Base-by-base conservation (phyloP, 1,140 invertebrate genomes). In the Saccostrea echinata region DNA sequence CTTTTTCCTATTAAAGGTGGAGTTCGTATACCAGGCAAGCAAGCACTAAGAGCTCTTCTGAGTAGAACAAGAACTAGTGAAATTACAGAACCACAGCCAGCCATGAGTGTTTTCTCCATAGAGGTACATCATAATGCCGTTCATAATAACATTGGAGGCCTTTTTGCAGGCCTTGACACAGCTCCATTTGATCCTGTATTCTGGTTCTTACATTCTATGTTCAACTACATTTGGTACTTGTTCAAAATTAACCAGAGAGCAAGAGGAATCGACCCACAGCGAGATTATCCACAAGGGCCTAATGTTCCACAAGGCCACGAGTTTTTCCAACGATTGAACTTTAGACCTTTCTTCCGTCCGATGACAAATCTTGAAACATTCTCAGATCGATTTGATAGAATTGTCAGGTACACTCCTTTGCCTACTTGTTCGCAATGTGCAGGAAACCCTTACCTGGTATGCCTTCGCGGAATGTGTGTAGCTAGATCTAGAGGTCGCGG, bases 181-280 rank as follows among this genome's bases (percentile, higher is more conserved):
- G 21, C 81, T 1, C 43, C 81, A 11, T 83, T 52, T 27, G 81
- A 83, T 83, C 81, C 81, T 4, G 24, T 83, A 27, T 83, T 83
- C 43, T 83, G 35, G 43, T 83, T 87, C 12, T 93, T 94, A 87
- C 94, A 95, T 89, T 87, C 93, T 11, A 95, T 95, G 90, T 90
- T 86, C 52, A 51, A 80, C 16, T 80, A 80, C 13, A 71, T 86
- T 18, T 86, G 85, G 85, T 33, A 52, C 24, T 55, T 80, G 35
- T 86, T 86, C 53, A 71, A 76, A 53, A 86, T 13, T 9, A 76
- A 71, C 24, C 85, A 86, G 21, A 80, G 85, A 27, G 12, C 24
- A 3, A 9, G 64, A 9, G 85, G 85, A 12, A 80, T 86, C 16
- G 30, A 86, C 24, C 85, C 85, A 13, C 64, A 71, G 12, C 64